These are phyloP conservation scores for Drosophila elegans DNA, from an alignment of 1,140 invertebrate species.

Conservation along the genomic window DNA sequence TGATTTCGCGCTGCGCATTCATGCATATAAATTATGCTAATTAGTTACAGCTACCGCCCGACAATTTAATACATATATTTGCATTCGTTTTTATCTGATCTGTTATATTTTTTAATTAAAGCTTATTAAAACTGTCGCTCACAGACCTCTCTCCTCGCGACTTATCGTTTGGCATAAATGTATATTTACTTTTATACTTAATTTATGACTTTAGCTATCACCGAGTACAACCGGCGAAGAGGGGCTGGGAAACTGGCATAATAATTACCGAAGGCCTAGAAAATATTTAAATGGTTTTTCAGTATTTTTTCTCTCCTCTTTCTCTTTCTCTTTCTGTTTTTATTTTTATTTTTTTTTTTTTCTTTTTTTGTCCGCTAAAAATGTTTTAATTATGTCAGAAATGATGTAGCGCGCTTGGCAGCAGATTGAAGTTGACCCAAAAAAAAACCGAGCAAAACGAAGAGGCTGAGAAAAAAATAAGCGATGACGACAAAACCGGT, in stretches of 20 bases:
- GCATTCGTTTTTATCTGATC: conserved; percentile 39
- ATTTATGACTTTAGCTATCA: conserved; percentile 54
- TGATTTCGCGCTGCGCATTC: conserved; percentile 37
- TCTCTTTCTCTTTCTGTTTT: conserved; percentile 6
- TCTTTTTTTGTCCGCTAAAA: conserved; percentile 36
- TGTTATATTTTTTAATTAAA: conserved; percentile 69
- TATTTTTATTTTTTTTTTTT: conserved; percentile 3
- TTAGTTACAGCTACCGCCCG: conserved; percentile 68
- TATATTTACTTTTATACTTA: conserved; percentile 61
- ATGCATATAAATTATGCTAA: conserved; percentile 78
- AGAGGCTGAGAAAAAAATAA: conserved; percentile 15
- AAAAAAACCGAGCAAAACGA: conserved; percentile 43
- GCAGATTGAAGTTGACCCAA: conserved; percentile 68
- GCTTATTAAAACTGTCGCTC: conserved; percentile 73
- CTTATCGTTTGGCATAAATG: conserved; percentile 53
- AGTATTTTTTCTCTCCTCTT: conserved; percentile 17
- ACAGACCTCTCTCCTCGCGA: background rate
- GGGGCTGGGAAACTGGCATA: conserved; percentile 1
- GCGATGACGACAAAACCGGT: conserved; percentile 66
- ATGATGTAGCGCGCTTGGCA: conserved; percentile 60
- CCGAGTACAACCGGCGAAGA: background rate
- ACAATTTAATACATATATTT: conserved; percentile 49
- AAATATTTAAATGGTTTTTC: conserved; percentile 50
- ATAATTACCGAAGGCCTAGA: conserved; percentile 41
- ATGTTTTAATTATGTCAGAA: conserved; percentile 77